Evolutionary conservation across 2,797 vertebrate species (phyloP).

Genomic region (Hippoglossus hippoglossus): DNA sequence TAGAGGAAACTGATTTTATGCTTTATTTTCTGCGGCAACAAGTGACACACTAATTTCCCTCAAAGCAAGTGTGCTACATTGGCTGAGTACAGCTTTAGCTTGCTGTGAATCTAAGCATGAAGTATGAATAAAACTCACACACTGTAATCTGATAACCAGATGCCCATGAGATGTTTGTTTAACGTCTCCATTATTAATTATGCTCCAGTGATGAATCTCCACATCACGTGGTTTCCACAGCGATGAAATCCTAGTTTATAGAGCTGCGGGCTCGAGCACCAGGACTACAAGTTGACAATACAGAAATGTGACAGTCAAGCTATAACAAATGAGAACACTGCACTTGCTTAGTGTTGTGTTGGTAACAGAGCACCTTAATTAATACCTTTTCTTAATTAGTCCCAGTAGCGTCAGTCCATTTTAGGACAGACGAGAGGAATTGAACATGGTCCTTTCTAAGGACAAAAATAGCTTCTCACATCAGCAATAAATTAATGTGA

Average conservation of each 20-base stretch:
- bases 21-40: neutral
- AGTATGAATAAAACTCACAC: neutral
- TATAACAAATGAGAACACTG: no score
- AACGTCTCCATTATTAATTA: neutral
- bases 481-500: neutral
- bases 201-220: no score
- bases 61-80: neutral
- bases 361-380: no score
- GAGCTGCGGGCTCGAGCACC: neutral
- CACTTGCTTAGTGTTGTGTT: no score
- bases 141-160: neutral
- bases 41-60: neutral
- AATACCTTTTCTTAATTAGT: no score
- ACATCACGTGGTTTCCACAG: no score
- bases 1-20: no score
- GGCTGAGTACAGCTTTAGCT: neutral
- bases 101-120: slow-evolving; percentile 3
- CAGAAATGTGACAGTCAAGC: slow-evolving; percentile 4
- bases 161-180: neutral
- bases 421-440: no score
- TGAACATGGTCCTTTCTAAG: no score
- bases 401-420: neutral
- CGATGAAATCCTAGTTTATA: neutral
- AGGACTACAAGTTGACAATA: no score
- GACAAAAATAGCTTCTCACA: no score